Percentiles rank a stretch among this genome's conserved stretches.
phyloP scores from a whole-genome alignment of 1,140 invertebrate genomes.

The Cydia pomonella region DNA sequence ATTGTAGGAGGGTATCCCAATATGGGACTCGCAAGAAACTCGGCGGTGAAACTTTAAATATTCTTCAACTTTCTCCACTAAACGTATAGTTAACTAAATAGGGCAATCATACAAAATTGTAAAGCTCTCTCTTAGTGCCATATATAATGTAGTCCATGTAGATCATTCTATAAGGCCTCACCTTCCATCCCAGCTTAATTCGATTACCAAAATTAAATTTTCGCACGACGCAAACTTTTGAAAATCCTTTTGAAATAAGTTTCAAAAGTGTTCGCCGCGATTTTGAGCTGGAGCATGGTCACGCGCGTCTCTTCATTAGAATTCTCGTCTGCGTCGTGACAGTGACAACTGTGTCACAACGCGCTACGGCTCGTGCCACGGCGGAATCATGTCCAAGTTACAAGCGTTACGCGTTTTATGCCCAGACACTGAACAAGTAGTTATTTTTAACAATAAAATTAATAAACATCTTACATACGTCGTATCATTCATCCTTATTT shows the following conservation, averaged over 20 bases:
- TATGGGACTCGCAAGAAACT: too few relatives aligned
- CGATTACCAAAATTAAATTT: slow-evolving; percentile 1
- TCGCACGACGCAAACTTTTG: neutral
- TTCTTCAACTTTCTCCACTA: too few relatives aligned
- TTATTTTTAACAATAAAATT: too few relatives aligned
- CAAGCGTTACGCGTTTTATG: neutral
- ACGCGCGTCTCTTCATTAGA: slow-evolving; percentile 43
- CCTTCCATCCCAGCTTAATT: neutral
- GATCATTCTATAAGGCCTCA: too few relatives aligned
- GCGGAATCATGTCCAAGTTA: slow-evolving; percentile 36
- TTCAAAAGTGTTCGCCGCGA: slow-evolving; percentile 13
- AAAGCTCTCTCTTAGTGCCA: too few relatives aligned
- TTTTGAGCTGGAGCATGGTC: slow-evolving; percentile 18
- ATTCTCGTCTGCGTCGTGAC: slow-evolving; percentile 50
- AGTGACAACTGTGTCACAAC: slow-evolving; percentile 39
- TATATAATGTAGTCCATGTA: too few relatives aligned
- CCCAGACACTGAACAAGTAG: neutral
- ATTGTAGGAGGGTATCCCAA: too few relatives aligned
- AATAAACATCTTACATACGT: too few relatives aligned
- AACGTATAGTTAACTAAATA: too few relatives aligned
- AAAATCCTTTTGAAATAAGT: slow-evolving; percentile 19
- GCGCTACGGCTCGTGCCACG: slow-evolving; percentile 30
- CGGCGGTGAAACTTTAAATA: too few relatives aligned
- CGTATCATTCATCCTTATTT: too few relatives aligned
- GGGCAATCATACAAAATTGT: too few relatives aligned